Evolutionary conservation across 2,113 vertebrate genomes (phyloP).

Genomic region (Chionodraco myersi): DNA sequence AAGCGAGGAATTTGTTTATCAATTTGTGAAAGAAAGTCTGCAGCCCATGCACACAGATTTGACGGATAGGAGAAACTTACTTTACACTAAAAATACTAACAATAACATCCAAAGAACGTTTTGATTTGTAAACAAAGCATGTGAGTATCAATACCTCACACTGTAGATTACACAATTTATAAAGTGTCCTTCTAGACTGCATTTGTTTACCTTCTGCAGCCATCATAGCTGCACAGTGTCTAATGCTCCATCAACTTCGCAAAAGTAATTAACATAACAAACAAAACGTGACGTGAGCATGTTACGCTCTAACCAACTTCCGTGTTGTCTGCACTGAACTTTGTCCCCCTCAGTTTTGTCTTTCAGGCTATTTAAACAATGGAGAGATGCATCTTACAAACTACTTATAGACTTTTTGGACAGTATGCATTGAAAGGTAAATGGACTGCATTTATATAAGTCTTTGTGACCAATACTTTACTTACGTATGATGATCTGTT

Average conservation of each 20-base stretch:
- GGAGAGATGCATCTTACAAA: not conserved
- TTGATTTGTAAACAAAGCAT: too few relatives aligned
- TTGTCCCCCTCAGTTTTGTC: not conserved
- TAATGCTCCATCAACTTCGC: not conserved
- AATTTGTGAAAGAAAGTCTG: not conserved
- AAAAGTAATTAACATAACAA: not conserved
- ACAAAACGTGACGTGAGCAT: not conserved
- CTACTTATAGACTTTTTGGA: not conserved
- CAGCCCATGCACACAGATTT: not conserved
- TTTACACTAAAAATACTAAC: too few relatives aligned
- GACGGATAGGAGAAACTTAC: not conserved
- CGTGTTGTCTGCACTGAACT: not conserved
- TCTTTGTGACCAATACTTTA: too few relatives aligned
- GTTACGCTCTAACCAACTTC: not conserved
- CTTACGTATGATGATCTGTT: too few relatives aligned
- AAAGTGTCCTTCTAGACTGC: not conserved
- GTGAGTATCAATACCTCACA: too few relatives aligned
- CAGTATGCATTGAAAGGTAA: too few relatives aligned
- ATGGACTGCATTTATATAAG: too few relatives aligned
- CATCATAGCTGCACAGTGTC: not conserved
- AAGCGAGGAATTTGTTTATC: not conserved
- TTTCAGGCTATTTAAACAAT: not conserved
- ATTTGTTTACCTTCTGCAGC: constrained; percentile 8
- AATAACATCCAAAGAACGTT: too few relatives aligned
- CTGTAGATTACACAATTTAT: not conserved